phyloP scores from a whole-genome alignment of 2,113 vertebrate genomes.

The Panthera tigris region DNA sequence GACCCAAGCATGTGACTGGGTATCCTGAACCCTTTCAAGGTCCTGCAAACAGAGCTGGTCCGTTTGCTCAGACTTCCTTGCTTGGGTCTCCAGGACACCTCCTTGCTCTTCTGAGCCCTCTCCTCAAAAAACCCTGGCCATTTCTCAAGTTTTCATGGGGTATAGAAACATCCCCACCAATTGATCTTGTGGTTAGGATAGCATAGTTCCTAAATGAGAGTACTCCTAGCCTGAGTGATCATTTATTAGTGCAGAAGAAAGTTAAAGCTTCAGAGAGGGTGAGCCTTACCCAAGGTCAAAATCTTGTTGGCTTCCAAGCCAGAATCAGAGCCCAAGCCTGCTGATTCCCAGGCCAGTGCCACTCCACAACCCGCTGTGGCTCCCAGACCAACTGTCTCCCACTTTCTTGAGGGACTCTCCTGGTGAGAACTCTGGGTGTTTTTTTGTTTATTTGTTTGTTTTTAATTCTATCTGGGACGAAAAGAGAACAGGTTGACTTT shows the following conservation, averaged over 20 bases:
- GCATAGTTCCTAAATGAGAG: background rate
- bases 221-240: background rate
- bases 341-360: background rate
- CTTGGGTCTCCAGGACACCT: background rate
- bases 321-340: background rate
- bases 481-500: constrained; percentile 74
- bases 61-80: background rate
- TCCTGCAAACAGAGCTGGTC: background rate
- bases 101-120: background rate
- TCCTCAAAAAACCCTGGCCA: background rate
- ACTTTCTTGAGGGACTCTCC: background rate
- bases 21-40: background rate
- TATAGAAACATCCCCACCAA: background rate
- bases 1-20: background rate
- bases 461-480: constrained; percentile 54
- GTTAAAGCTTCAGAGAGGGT: background rate
- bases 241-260: background rate
- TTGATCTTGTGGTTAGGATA: background rate
- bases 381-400: constrained; percentile 48
- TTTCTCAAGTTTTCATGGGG: background rate
- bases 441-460: background rate
- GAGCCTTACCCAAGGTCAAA: constrained; percentile 13
- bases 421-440: constrained; percentile 40
- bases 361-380: background rate
- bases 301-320: background rate